Base-by-base conservation (phyloP, 2,113 vertebrate species). In the Chlorodrepanis virens region DNA sequence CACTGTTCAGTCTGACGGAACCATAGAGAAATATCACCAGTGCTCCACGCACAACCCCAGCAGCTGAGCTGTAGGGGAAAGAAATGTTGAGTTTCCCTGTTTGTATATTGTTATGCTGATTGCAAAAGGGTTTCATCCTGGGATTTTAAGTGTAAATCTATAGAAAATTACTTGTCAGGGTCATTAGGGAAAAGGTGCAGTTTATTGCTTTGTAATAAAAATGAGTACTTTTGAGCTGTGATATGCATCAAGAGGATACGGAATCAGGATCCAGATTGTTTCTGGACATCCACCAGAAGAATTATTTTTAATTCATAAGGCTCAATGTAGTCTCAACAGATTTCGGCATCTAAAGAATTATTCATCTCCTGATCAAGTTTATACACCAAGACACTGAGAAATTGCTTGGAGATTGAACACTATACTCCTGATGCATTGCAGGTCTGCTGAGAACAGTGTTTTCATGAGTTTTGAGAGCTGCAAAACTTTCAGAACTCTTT, bases 291-390 rank as follows among this genome's bases (percentile, higher is more conserved):
- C 70, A 95, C 56, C 23, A 63, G 56, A 91, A 93, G 67, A 95
- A 97, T 95, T 93, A 42, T 78, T 97, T 97, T 96, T 96, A 87
- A 91, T 97, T 96, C 89, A 96, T 95, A 91, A 74, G 82, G 54
- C 68, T 91, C 47, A 82, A 57, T 28, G 15, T 83, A 85, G 60
- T 93, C 90, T 91, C 86, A 94, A 28, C 37, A 77, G 78, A 96
- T 67, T 96, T 96, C n/a, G 77, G 56, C 35, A 10, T 94, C 88
- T 94, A 57, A 94, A 97, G 77, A 96, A 96, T 95, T 97, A 88
- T 86, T 95, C 79, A 67, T 87, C 75, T 92, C 42, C 71, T 84
- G 59, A 84, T 94, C 44, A 80, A 72, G 29, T 74, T 96, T 74
- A 70, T 85, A 56, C 49, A 87, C 95, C 57, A 68, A 75, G 95